A percentile compares a stretch with the other conserved stretches of the same genome.
These are phyloP conservation scores for Calliscelio sp. DNA, from an alignment of 2,888 invertebrate genomes.

Conservation along the genomic window DNA sequence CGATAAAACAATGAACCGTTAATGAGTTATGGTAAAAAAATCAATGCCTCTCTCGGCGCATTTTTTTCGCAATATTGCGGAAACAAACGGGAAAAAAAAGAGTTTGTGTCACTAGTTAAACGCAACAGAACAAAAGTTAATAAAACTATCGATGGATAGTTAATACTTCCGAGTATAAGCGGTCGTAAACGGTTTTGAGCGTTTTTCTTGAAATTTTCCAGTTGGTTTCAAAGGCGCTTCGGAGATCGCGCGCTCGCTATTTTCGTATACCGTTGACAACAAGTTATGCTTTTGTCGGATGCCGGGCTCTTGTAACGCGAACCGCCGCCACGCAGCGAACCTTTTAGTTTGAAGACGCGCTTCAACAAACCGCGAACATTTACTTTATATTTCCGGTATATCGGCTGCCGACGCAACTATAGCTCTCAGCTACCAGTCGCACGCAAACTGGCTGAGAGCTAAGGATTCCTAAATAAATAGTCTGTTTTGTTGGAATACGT, in stretches of 20 bases:
- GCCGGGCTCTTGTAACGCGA: constrained; percentile 56
- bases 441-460: not conserved
- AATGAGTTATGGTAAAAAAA: too few species aligned
- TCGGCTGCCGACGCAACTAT: constrained; percentile 38
- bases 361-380: constrained; percentile 71
- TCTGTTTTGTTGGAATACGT: too few species aligned
- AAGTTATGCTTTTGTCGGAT: constrained; percentile 65
- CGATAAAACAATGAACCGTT: too few species aligned
- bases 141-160: constrained; percentile 44
- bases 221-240: constrained; percentile 32
- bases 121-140: constrained; percentile 38
- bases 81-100: too few species aligned
- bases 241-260: constrained; percentile 52
- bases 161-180: constrained; percentile 42
- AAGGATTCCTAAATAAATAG: too few species aligned
- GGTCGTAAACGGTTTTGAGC: constrained; percentile 51
- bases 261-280: constrained; percentile 72
- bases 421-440: constrained; percentile 32
- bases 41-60: too few species aligned
- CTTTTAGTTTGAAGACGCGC: constrained; percentile 70
- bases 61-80: not conserved
- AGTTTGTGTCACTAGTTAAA: too few species aligned
- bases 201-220: constrained; percentile 68
- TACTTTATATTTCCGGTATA: constrained; percentile 69
- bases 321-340: constrained; percentile 54